Evolutionary conservation across 2,888 invertebrate species (phyloP).

Genomic region (Eueremaeus valkanovi): DNA sequence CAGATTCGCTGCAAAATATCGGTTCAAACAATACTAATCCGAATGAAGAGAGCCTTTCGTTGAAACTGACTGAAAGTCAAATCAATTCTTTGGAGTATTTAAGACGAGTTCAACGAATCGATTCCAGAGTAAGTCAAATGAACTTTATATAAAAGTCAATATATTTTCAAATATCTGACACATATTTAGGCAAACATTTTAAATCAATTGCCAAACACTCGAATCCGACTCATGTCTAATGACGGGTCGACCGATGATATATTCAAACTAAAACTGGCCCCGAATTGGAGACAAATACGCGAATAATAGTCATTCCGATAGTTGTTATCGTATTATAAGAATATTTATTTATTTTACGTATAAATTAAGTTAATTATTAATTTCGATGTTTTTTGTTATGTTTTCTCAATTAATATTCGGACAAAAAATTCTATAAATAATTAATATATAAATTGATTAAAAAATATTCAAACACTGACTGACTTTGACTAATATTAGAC

Average conservation of each 20-base stretch:
- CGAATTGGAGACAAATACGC: constrained; percentile 9
- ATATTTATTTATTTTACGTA: no score
- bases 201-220: constrained; percentile 23
- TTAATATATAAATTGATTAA: not conserved
- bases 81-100: constrained; percentile 44
- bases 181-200: constrained; percentile 21
- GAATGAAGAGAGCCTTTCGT: not conserved
- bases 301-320: not conserved
- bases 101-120: constrained; percentile 42
- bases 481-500: not conserved
- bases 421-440: not conserved
- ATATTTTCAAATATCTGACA: not conserved
- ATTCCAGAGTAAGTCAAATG: constrained; percentile 41
- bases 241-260: not conserved
- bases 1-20: not conserved
- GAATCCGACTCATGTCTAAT: not conserved
- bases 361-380: not conserved
- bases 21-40: constrained; percentile 20
- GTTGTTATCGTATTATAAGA: not conserved
- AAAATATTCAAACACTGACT: constrained; percentile 12
- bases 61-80: constrained; percentile 43
- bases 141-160: not conserved
- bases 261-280: constrained; percentile 7
- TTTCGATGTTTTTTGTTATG: not conserved
- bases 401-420: not conserved